Percentiles rank a stretch among this genome's conserved stretches.
Conservation (phyloP, 2,888 invertebrate species). For the Pyrgus malvae region DNA sequence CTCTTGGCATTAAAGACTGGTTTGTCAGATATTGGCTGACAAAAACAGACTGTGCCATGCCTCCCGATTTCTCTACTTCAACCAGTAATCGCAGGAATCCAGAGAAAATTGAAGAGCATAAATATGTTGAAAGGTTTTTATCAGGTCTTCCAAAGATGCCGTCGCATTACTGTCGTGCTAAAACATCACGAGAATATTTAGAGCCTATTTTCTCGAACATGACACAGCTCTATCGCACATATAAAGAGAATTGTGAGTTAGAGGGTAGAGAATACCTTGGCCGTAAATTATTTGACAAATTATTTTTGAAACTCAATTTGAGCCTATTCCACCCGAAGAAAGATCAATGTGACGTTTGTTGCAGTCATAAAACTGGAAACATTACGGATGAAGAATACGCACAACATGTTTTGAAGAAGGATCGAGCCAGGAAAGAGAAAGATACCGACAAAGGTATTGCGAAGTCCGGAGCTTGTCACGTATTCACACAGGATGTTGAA, state of each 20-base stretch:
- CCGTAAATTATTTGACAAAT: conserved; percentile 36
- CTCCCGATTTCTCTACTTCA: neutral
- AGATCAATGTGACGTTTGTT: neutral
- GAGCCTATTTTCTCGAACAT: conserved; percentile 28
- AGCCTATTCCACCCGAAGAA: conserved; percentile 34
- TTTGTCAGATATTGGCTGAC: no score
- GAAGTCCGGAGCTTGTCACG: no score
- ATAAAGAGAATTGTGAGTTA: neutral
- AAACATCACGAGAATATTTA: conserved; percentile 30
- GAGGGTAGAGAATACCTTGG: conserved; percentile 8
- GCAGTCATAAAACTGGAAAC: no score
- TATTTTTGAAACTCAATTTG: conserved; percentile 39
- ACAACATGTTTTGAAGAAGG: no score
- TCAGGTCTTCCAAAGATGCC: conserved; percentile 32
- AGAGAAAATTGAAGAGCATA: conserved; percentile 35
- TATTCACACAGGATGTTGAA: no score
- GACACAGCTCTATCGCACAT: neutral
- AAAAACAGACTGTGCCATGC: neutral
- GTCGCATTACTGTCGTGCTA: conserved; percentile 26
- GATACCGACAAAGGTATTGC: no score
- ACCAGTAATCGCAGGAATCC: conserved; percentile 31
- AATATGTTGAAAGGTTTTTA: conserved; percentile 34
- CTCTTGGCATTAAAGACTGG: no score
- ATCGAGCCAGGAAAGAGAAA: no score
- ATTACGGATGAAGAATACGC: no score